Evolutionary conservation across 1,140 invertebrate species (phyloP).

Genomic region (Glossosoma conforme): DNA sequence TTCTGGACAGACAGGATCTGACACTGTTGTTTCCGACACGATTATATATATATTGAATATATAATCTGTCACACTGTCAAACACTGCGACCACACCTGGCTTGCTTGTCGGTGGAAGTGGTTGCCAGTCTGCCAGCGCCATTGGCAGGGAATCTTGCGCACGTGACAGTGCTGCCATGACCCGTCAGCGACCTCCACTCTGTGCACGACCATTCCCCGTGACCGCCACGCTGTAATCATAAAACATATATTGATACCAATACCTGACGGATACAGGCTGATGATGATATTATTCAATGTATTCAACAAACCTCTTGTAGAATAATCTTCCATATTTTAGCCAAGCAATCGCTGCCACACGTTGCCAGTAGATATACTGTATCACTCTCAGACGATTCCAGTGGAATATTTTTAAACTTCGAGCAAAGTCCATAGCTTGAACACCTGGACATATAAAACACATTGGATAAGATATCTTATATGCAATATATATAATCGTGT

Average conservation of each 20-base stretch:
- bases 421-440: conserved; percentile 27
- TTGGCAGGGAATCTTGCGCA: conserved; percentile 46
- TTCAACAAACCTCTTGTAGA: conserved; percentile 16
- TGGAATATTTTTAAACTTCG: conserved; percentile 16
- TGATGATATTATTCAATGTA: not conserved
- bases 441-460: conserved; percentile 10
- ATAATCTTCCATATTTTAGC: conserved; percentile 69
- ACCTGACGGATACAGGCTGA: not conserved
- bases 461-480: not conserved
- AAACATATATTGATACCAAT: not conserved
- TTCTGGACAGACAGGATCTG: too few relatives aligned
- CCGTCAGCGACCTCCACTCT: conserved; percentile 31
- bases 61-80: too few relatives aligned
- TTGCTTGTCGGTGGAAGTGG: conserved; percentile 42
- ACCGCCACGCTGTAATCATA: not conserved
- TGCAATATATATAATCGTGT: not conserved
- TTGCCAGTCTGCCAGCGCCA: conserved; percentile 39
- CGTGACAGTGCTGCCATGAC: conserved; percentile 53
- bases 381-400: conserved; percentile 12
- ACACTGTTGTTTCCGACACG: too few relatives aligned
- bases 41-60: too few relatives aligned
- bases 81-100: conserved; percentile 31
- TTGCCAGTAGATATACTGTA: conserved; percentile 45
- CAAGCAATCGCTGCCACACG: conserved; percentile 67
- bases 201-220: conserved; percentile 7